A percentile compares a stretch with the other conserved stretches of the same genome.
Evolutionary conservation across 2,888 invertebrate species (phyloP).

Genomic region (Saturnia japonica): DNA sequence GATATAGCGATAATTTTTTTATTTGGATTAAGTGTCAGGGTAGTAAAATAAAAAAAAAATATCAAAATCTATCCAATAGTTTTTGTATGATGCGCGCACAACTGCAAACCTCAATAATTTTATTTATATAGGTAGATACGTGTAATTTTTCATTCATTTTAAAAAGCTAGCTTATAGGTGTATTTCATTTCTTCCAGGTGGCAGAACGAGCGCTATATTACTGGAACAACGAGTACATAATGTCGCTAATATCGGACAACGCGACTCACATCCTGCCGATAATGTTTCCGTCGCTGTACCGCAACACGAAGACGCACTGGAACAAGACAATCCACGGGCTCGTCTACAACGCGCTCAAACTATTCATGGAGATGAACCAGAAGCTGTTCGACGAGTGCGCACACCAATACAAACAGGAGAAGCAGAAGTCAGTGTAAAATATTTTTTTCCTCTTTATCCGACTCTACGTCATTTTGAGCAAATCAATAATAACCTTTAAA

Average conservation of each 20-base stretch:
- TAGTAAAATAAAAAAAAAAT: too few species aligned
- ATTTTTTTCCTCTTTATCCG: too few species aligned
- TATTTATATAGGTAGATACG: too few species aligned
- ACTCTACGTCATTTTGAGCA: too few species aligned
- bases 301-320: conserved; percentile 99
- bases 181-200: conserved; percentile 83
- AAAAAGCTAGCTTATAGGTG: not conserved
- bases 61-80: too few species aligned
- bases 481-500: too few species aligned
- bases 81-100: too few species aligned
- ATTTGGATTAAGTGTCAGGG: too few species aligned
- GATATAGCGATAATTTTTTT: too few species aligned
- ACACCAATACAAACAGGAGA: conserved; percentile 94
- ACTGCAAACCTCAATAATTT: too few species aligned
- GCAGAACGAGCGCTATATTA: conserved; percentile 99
- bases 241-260: conserved; percentile 99
- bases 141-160: not conserved
- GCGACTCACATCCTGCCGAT: conserved; percentile 98
- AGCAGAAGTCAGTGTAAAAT: conserved; percentile 84
- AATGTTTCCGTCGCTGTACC: conserved; percentile 99
- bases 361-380: conserved; percentile 99
- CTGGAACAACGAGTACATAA: conserved; percentile 99
- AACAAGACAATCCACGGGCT: conserved; percentile 99
- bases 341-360: conserved; percentile 99
- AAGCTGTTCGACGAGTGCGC: conserved; percentile 99